These are phyloP conservation scores for Argyresthia albistria DNA, from an alignment of 2,888 invertebrate species.

Conservation along the genomic window DNA sequence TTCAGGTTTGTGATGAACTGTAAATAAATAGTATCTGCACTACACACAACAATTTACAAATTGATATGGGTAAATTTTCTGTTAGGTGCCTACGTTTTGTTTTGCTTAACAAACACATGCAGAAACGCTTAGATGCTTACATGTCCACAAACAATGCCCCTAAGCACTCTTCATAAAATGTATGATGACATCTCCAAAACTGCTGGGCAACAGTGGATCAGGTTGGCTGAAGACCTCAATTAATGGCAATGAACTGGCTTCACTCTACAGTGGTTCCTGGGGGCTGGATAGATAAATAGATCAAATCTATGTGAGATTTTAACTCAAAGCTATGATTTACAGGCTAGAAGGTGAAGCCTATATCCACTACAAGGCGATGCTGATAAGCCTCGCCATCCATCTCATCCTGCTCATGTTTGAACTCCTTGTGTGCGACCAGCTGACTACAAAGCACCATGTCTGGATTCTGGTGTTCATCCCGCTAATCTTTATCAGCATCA, in stretches of 20 bases:
- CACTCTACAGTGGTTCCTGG: too few species aligned
- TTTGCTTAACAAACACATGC: not conserved
- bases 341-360: constrained; percentile 96
- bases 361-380: constrained; percentile 98
- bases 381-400: constrained; percentile 95
- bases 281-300: too few species aligned
- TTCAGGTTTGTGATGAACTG: constrained; percentile 77
- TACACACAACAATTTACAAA: too few species aligned
- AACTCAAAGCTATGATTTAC: constrained; percentile 21
- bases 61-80: not conserved
- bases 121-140: too few species aligned
- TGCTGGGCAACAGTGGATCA: not conserved
- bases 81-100: not conserved
- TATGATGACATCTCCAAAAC: too few species aligned
- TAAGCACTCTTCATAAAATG: too few species aligned
- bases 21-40: not conserved
- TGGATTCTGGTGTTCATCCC: constrained; percentile 97
- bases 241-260: too few species aligned
- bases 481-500: constrained; percentile 94
- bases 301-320: too few species aligned
- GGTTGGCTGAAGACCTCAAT: too few species aligned
- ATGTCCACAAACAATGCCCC: too few species aligned
- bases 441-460: constrained; percentile 87
- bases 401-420: constrained; percentile 97
- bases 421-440: constrained; percentile 94